Conservation (phyloP, 2,797 vertebrate genomes). For the Kryptopterus vitreolus region DNA sequence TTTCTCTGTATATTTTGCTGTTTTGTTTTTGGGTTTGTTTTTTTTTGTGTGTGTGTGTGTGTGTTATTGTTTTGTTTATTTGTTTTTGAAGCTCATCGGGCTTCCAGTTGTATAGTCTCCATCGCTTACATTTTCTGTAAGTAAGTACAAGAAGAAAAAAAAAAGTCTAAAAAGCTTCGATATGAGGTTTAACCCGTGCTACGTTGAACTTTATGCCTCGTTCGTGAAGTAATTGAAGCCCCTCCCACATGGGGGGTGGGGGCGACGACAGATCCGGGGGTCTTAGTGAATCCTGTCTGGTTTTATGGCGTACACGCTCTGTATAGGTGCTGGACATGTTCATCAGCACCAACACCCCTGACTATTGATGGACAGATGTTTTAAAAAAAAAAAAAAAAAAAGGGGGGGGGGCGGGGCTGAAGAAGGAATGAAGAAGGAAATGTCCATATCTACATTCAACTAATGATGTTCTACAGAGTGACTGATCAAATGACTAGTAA, state of each 20-base stretch:
- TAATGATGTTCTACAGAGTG: background rate
- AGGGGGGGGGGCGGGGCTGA: too few relatives aligned
- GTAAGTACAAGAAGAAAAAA: constrained; percentile 1
- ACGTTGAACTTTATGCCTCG: background rate
- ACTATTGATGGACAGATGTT: constrained; percentile 15
- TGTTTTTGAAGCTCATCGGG: background rate
- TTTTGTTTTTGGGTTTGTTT: background rate
- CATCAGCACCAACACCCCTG: background rate
- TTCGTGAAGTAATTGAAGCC: too few relatives aligned
- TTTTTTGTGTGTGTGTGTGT: background rate
- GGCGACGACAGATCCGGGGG: constrained; percentile 15
- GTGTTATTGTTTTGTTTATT: too few relatives aligned
- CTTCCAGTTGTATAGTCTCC: constrained; percentile 11
- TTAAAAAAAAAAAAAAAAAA: background rate
- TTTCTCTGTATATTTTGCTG: constrained; percentile 22
- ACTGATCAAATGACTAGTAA: background rate
- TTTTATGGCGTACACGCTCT: background rate
- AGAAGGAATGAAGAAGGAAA: background rate
- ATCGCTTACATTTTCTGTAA: constrained; percentile 37
- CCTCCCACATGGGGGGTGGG: too few relatives aligned
- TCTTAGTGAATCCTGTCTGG: constrained; percentile 9
- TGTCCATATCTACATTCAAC: background rate
- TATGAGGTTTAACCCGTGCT: background rate
- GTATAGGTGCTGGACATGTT: background rate
- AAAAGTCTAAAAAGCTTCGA: background rate